Percentiles rank a stretch among this genome's conserved stretches.
Conservation (phyloP, 2,797 vertebrate species). For the Anableps anableps region DNA sequence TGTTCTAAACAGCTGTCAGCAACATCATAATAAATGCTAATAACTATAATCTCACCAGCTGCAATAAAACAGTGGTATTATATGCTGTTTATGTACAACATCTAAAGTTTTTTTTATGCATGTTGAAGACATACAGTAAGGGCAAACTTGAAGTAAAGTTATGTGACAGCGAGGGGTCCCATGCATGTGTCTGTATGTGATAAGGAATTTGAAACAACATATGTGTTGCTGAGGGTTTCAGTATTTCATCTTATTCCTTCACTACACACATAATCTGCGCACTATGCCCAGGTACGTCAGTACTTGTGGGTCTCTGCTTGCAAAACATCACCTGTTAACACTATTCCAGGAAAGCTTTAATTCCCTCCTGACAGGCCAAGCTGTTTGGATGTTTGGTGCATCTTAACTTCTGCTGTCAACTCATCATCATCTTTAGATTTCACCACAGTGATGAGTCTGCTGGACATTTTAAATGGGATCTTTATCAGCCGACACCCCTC, state of each 20-base stretch:
- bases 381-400: conserved; percentile 17
- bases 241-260: conserved; percentile 9
- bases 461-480: background rate
- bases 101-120: background rate
- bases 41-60: background rate
- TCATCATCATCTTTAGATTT: background rate
- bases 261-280: background rate
- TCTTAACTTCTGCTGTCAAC: conserved; percentile 15
- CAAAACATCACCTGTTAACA: conserved; percentile 26
- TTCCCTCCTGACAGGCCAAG: conserved; percentile 21
- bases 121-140: background rate
- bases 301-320: background rate
- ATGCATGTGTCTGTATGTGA: background rate
- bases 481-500: conserved; percentile 5
- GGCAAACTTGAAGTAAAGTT: background rate
- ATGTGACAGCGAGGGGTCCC: background rate
- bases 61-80: background rate
- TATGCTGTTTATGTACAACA: no score
- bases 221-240: background rate
- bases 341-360: conserved; percentile 31
- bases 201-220: background rate
- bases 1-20: background rate
- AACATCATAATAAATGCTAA: background rate
- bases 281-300: background rate
- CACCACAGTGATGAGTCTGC: conserved; percentile 13